Conservation (phyloP, 2,113 vertebrate species). For the Mormyrus iriodes region DNA sequence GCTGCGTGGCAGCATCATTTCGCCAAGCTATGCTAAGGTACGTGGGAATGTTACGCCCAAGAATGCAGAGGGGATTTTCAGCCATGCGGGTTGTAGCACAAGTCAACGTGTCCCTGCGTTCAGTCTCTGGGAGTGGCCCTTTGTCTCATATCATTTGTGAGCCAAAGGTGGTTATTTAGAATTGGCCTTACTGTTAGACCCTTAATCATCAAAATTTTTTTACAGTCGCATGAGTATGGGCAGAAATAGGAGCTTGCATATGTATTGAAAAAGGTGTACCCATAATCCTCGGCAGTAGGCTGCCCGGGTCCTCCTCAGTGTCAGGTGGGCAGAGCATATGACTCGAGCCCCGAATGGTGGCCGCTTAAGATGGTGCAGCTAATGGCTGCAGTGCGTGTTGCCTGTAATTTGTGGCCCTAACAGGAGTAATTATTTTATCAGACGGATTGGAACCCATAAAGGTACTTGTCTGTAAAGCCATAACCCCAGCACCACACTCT, state of each 20-base stretch:
- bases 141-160: not conserved
- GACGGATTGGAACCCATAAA: slow-evolving; percentile 23
- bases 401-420: slow-evolving; percentile 26
- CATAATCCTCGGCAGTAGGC: not conserved
- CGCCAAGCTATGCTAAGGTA: not conserved
- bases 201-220: not conserved
- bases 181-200: not conserved
- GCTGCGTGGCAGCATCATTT: not conserved
- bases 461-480: slow-evolving; percentile 15
- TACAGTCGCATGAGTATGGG: not conserved
- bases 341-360: slow-evolving; percentile 18
- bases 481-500: not conserved
- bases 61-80: not conserved
- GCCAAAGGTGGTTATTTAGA: not conserved
- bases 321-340: slow-evolving; percentile 6
- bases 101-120: not conserved
- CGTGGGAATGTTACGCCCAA: not conserved
- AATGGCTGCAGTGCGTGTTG: slow-evolving; percentile 20
- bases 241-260: not conserved
- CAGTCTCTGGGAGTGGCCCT: not conserved
- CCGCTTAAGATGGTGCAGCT: not conserved
- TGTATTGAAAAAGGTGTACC: not conserved
- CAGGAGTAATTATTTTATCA: slow-evolving; percentile 28
- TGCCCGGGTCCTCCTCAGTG: not conserved
- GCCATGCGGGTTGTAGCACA: not conserved